Evolutionary conservation across 1,140 invertebrate species (phyloP), one percentile per base, ranked within the genome.

Genomic region (Drosophila sechellia): DNA sequence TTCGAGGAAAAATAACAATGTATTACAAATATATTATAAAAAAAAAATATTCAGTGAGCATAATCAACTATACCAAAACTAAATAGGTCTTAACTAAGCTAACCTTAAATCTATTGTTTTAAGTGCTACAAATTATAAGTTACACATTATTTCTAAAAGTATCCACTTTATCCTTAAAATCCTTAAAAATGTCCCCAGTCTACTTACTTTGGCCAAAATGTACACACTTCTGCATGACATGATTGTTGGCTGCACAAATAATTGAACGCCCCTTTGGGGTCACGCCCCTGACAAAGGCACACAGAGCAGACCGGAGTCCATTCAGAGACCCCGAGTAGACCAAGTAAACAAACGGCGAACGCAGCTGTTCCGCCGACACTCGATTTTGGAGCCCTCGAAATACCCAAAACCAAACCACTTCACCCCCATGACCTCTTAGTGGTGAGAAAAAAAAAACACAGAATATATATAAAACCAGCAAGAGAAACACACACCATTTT

Each of bases 301-400:
- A 43, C 46, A 71, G 52, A 59, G 5, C 20, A 45, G 39, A 12
- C 25, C 22, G 61, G 50, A 15, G 42, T 54, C 37, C 22, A 79
- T 39, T 22, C 53, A 61, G 52, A 69, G 45, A 72, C 81, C 46
- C 42, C 43, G 78, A 54, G 65, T 68, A 81, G 79, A 81, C 65
- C 64, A 56, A 79, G 85, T 86, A 87, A 86, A 86, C 79, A 86
- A 76, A 46, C 48, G 59, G 46, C 35, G n/a, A 75, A 63, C 74
- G 57, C 83, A 81, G 73, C 83, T 81, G 74, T 68, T 22, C 54
- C 42, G 13, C 59, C 66, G 25, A 27, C 66, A 46, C 66, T 71
- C 48, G 55, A 53, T 68, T 68, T 43, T 5, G 20, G 25, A 17
- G 27, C n/a, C n/a, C 48, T 4, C 45, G 4, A 4, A 45, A 20